Evolutionary conservation across 2,113 vertebrate genomes (phyloP).

Genomic region (Chascanopsetta lugubris): DNA sequence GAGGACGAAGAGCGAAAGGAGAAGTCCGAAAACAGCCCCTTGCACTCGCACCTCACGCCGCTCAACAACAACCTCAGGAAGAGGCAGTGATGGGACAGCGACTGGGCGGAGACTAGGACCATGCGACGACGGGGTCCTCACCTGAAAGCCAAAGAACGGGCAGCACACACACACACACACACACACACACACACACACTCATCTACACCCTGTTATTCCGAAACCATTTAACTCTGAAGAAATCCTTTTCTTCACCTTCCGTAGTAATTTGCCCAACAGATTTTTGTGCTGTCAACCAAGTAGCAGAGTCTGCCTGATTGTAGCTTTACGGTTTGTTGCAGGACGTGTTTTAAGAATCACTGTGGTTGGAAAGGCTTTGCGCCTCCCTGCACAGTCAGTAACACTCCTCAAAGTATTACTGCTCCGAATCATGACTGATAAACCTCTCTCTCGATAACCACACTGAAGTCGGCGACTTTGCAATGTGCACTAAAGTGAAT

Average conservation of each 20-base stretch:
- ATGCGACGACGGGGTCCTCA: slow-evolving; percentile 8
- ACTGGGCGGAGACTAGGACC: not conserved
- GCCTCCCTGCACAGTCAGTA: slow-evolving; percentile 17
- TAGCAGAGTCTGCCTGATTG: slow-evolving; percentile 37
- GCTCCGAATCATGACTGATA: slow-evolving; percentile 37
- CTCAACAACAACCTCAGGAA: slow-evolving; percentile 89
- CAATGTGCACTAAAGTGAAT: slow-evolving; percentile 20
- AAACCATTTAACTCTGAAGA: too few species aligned
- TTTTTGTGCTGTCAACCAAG: slow-evolving; percentile 44
- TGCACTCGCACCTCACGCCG: slow-evolving; percentile 85
- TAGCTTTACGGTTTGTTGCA: slow-evolving; percentile 39
- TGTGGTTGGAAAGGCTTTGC: not conserved
- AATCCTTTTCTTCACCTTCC: not conserved
- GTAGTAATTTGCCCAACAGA: slow-evolving; percentile 15
- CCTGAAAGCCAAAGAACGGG: slow-evolving; percentile 52
- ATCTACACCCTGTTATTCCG: slow-evolving; percentile 9
- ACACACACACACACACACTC: slow-evolving; percentile 22
- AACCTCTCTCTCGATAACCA: slow-evolving; percentile 22
- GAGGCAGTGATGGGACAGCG: slow-evolving; percentile 64
- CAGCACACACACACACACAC: slow-evolving; percentile 24
- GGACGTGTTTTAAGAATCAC: slow-evolving; percentile 40
- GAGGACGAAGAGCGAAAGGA: slow-evolving; percentile 81
- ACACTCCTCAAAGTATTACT: slow-evolving; percentile 32
- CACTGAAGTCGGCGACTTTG: slow-evolving; percentile 11
- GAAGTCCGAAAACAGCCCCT: slow-evolving; percentile 81